Base-by-base conservation (phyloP, 2,888 invertebrate species). In the Geophilus truncorum region DNA sequence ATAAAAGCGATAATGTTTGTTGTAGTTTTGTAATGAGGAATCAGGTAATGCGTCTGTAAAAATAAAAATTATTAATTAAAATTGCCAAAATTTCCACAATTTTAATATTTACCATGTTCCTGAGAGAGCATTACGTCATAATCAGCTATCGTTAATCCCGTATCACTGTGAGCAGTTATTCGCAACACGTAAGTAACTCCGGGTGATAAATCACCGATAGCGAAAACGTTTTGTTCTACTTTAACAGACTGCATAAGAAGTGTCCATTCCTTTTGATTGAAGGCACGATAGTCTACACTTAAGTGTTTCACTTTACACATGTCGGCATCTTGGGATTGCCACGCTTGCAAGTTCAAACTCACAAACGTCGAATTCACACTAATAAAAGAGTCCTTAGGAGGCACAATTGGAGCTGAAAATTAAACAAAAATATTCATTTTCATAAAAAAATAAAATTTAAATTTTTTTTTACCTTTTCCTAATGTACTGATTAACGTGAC, bases 251-350 rank as follows among this genome's bases (percentile, higher is more conserved):
- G 75, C 40, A 75, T 18, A 21, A 45, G 75, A 4, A 80, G 25
- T 21, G 76, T 80, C 80, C 80, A 80, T 18, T 80, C 80, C 23
- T 75, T 70, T 9, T 80, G 75, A 30, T 23, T 40, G 15, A 34
- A 34, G 36, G 34, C 75, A 30, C 51, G 70, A 36, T 80, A 80
- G 5, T 80, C 80, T 23, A 80, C 76, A 28, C 87, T 87, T 77
- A 94, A 87, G 82, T 92, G 92, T 18, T 91, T 89, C 28, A 93
- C 90, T 84, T 90, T 92, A 81, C 90, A 90, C 83, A 96, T 92
- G 0, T 93, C 91, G 86, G 96, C 96, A 34, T 94, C 94, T 79
- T 94, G 93, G 86, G 93, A 92, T 84, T 93, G 93, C 96, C 96
- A 96, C 9, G 93, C 91, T 75, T 92, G 90, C 75, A 96, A 89